Evolutionary conservation across 2,888 invertebrate species (phyloP), one percentile per base, ranked within the genome.

Genomic region (Adelphocoris suturalis): DNA sequence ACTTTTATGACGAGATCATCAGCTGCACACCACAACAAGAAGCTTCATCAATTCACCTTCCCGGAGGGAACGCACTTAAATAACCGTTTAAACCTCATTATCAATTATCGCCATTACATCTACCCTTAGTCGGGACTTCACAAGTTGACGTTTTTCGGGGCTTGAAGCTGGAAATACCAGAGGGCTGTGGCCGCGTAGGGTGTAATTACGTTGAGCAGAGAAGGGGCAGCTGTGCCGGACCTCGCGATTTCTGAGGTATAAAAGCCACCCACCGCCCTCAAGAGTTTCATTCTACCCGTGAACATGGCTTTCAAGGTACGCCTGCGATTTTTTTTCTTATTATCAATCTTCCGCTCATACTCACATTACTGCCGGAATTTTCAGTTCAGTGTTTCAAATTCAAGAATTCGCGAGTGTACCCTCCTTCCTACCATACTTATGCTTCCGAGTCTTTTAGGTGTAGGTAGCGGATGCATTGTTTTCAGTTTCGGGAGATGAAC

Each of bases 221-320:
- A 57, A 57, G 57, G 57, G 57, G 57, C 5, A 5, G 57, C n/a
- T n/a, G 57, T 16, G 5, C n/a, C 57, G 57, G 57, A n/a, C 37
- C 37, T 37, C n/a, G 14, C 57, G n/a, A n/a, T n/a, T 57, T 57
- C 16, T n/a, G n/a, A 57, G 57, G 57, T 57, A 57, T 57, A 57
- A 57, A 57, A 57, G 57, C 57, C 5, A 57, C 57, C 57, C 57
- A 5, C n/a, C 57, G 16, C n/a, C 57, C 16, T n/a, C 57, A 5
- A n/a, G 57, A 57, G 16, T 57, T 57, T 57, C 57, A 57, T 57
- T 57, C 57, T 0, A 57, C n/a, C 16, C 11, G 57, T 57, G 57
- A 57, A 57, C 57, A 57, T 57, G 57, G 57, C 57, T n/a, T 57
- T 57, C n/a, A 57, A 57, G 57, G 57, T 57, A 57, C 57, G 57